Evolutionary conservation across 2,888 invertebrate genomes (phyloP).

Genomic region (Heliconius cydno): DNA sequence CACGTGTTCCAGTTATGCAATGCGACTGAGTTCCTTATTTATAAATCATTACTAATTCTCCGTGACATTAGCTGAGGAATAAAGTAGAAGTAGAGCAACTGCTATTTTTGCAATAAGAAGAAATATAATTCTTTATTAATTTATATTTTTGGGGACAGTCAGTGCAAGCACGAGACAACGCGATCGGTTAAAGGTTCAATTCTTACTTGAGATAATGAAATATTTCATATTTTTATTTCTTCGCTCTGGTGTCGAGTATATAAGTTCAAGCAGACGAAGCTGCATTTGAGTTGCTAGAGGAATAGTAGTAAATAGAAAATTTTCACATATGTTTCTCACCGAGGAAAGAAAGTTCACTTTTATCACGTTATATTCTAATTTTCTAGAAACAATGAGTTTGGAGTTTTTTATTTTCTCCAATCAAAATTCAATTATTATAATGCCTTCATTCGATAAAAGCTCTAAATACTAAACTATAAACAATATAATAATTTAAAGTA

Average conservation of each 20-base stretch:
- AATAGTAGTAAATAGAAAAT: too few species aligned
- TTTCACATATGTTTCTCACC: too few species aligned
- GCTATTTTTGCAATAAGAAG: not conserved
- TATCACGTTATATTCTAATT: not conserved
- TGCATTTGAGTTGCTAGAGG: too few species aligned
- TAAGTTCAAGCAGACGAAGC: too few species aligned
- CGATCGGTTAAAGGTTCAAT: not conserved
- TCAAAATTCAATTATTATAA: not conserved
- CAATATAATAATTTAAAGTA: not conserved
- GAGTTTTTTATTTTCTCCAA: not conserved
- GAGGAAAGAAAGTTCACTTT: not conserved
- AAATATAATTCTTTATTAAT: not conserved
- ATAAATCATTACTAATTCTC: constrained; percentile 35
- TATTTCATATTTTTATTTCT: too few species aligned
- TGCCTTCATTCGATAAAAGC: not conserved
- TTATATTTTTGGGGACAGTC: too few species aligned
- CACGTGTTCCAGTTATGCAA: constrained; percentile 40
- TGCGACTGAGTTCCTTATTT: constrained; percentile 38
- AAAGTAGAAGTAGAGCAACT: constrained; percentile 8
- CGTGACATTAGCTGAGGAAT: constrained; percentile 20
- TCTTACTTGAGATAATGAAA: not conserved
- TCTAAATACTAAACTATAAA: not conserved
- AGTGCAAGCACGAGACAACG: too few species aligned
- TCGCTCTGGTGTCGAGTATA: too few species aligned
- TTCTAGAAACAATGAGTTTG: not conserved